Evolutionary conservation across 92 coral and sea anemone species (phyloP).

Genomic region (Phenganax marumi): DNA sequence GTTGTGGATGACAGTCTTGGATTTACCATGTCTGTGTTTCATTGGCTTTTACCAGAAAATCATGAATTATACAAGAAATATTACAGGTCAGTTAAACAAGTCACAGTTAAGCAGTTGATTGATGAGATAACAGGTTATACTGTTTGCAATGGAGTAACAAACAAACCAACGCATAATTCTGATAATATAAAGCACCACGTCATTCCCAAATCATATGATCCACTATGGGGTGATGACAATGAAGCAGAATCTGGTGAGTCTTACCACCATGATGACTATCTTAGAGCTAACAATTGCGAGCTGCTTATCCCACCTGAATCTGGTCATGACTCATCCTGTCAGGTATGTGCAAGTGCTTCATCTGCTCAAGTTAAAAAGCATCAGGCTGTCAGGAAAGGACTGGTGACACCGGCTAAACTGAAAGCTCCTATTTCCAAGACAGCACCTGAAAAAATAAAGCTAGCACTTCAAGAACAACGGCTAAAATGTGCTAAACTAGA

Average conservation of each 20-base stretch:
- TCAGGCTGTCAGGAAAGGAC: neutral
- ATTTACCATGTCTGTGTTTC: constrained; percentile 52
- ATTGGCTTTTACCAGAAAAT: constrained; percentile 62
- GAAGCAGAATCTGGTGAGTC: constrained; percentile 4
- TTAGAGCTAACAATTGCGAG: constrained; percentile 23
- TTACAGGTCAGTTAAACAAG: constrained; percentile 47
- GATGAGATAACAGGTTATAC: constrained; percentile 13
- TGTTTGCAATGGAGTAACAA: constrained; percentile 51
- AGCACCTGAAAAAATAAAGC: constrained; percentile 42
- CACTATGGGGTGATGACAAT: constrained; percentile 21
- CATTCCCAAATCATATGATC: constrained; percentile 51
- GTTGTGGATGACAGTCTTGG: constrained; percentile 67
- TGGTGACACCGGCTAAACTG: constrained; percentile 23
- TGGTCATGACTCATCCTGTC: neutral
- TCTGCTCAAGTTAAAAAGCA: constrained; percentile 18
- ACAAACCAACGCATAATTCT: constrained; percentile 22
- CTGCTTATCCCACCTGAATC: constrained; percentile 3
- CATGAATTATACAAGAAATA: constrained; percentile 49
- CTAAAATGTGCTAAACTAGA: constrained; percentile 29
- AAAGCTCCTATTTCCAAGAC: constrained; percentile 46
- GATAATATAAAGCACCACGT: constrained; percentile 51
- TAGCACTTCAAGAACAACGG: constrained; percentile 28
- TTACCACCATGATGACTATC: constrained; percentile 30
- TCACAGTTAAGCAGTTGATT: constrained; percentile 48
- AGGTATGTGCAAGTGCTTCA: neutral